Percentiles rank a stretch among this genome's conserved stretches.
These are phyloP conservation scores for Diadema setosum DNA, from an alignment of 35 echinoderm and acorn worm species.

Conservation along the genomic window DNA sequence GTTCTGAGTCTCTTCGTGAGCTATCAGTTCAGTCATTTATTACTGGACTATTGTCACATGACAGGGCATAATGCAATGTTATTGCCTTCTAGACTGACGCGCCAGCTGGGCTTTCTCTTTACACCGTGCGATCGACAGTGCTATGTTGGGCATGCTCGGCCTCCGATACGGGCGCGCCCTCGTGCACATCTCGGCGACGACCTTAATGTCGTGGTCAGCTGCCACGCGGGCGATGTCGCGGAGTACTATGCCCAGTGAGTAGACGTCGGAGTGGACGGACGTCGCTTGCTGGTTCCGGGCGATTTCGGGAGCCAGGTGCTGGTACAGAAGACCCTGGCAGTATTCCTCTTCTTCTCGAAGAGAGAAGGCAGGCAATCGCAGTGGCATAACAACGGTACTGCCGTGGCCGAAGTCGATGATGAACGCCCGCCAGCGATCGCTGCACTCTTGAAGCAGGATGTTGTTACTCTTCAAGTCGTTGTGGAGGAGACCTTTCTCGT, in stretches of 20 bases:
- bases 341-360: neutral
- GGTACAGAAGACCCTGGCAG: neutral
- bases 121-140: neutral
- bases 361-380: neutral
- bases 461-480: conserved; percentile 7
- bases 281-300: neutral
- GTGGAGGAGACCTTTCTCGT: conserved; percentile 1
- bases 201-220: neutral
- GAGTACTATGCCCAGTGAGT: neutral
- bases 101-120: neutral
- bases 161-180: neutral
- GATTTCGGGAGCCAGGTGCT: neutral
- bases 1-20: too few species aligned
- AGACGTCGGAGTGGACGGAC: neutral
- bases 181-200: neutral
- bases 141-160: neutral
- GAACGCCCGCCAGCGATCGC: conserved; percentile 1
- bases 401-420: conserved; percentile 10
- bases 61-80: too few species aligned
- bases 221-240: neutral
- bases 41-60: too few species aligned
- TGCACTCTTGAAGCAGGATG: neutral
- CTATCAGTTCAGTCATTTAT: too few species aligned
- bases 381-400: neutral
- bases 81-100: too few species aligned